These are phyloP conservation scores for Plotosus lineatus DNA, from an alignment of 2,113 vertebrate genomes.

Conservation along the genomic window DNA sequence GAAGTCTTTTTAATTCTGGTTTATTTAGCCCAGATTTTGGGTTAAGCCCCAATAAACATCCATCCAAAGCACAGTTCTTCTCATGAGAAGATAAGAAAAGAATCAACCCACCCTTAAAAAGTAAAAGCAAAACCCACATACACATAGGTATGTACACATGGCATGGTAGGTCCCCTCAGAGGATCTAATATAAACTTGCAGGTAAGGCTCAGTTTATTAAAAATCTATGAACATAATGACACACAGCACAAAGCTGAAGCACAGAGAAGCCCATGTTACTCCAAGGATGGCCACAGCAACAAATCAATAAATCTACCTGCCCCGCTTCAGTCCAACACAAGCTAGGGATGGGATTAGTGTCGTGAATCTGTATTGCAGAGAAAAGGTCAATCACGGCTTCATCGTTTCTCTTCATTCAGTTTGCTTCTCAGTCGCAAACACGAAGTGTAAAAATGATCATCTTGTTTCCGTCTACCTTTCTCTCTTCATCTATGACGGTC, in stretches of 20 bases:
- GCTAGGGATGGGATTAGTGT: background rate
- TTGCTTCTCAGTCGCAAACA: constrained; percentile 32
- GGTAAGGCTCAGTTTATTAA: constrained; percentile 38
- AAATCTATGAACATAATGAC: constrained; percentile 11
- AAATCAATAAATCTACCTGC: constrained; percentile 16
- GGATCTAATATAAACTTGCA: constrained; percentile 17
- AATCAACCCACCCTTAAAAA: no score
- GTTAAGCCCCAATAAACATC: background rate
- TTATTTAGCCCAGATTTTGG: background rate
- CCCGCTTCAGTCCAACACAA: background rate
- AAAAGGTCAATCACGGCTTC: background rate
- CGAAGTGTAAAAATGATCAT: background rate
- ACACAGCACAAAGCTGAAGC: background rate
- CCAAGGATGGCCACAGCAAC: background rate
- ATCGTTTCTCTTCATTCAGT: background rate
- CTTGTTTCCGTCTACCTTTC: constrained; percentile 65
- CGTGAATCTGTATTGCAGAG: background rate
- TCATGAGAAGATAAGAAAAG: background rate
- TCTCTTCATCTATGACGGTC: constrained; percentile 73
- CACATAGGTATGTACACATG: constrained; percentile 12
- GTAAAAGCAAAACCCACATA: constrained; percentile 32
- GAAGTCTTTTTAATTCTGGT: background rate
- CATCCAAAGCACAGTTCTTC: no score
- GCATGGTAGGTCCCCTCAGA: background rate
- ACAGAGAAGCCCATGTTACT: background rate